Evolutionary conservation across 2,113 vertebrate genomes (phyloP), one percentile per base, ranked within the genome.

Genomic region (Microcebus griseorufus): DNA sequence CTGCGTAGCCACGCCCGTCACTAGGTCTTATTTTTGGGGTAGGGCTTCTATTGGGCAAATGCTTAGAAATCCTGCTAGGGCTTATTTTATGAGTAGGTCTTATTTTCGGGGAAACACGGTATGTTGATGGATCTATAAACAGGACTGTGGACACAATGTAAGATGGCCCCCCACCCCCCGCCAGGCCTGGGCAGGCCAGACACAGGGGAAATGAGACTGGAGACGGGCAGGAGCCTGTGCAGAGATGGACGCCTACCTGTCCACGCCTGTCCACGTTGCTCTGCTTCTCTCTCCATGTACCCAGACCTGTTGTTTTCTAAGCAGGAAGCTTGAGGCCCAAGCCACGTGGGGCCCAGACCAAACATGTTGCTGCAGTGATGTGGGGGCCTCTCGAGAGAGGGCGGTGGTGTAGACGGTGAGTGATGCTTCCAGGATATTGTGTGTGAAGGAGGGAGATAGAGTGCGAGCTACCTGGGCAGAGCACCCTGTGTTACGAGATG

Each of bases 201-300:
- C 0, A 0, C 7, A 27, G 55, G 7, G 5, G 55, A 37, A 42
- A 2, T 1, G 32, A 25, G 45, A 13, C 45, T 25, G 3, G 51
- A 55, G 22, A 67, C 34, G 48, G 27, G 4, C 5, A 25, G 55
- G 22, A 25, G 12, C 39, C 20, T 7, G 29, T 6, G 17, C 37
- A 79, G 48, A n/a, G 69, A 9, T 1, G 34, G 1, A 14, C 2
- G 6, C 73, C 55, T 55, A 1, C 69, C 32, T 81, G 65, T 22
- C 17, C 20, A 81, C 13, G 39, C 25, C 25, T 67, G 20, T 27
- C 7, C 5, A 69, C 0, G 1, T 5, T 14, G 0, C 60, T 58
- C 17, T 85, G 25, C 45, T 69, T 34, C n/a, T 23, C 29, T 81
- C 4, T 16, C 16, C 27, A 4, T 32, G 32, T n/a, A 16, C 22